Evolutionary conservation across 1,140 invertebrate genomes (phyloP), one percentile per base, ranked within the genome.

Genomic region (Pogonus chalceus): DNA sequence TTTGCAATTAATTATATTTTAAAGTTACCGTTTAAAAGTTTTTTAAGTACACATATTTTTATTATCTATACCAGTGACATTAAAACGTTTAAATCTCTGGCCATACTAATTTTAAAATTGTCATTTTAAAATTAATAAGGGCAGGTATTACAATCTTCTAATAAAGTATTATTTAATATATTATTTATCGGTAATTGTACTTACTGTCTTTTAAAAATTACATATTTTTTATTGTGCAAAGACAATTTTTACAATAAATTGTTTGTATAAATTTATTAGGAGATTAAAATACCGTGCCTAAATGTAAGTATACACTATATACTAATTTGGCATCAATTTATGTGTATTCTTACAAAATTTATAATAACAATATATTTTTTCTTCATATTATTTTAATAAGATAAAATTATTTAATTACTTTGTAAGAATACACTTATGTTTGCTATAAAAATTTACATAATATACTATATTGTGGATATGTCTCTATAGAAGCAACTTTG

Each of bases 321-420:
- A 12, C 37, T 43, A 43, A 18, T 43, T 43, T 43, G 37, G 37
- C 37, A 43, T 43, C 37, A 18, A 10, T 16, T 4, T 12, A 12
- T 43, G 18, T 43, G 37, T 43, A 43, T 43, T 43, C 37, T 43
- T 43, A 43, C 37, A 43, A 43, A 43, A 43, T 43, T n/a, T n/a
- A 16, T 43, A 10, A 14, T 43, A 43, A 43, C 37, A 43, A 43
- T 43, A 43, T 43, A 43, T 43, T 43, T 43, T 18, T 43, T 43
- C 26, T 14, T 43, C 18, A 4, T 43, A 10, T 43, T 9, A 4
- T 12, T 43, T 43, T 43, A 43, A 12, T 10, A 43, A 43, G n/a
- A n/a, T n/a, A n/a, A n/a, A n/a, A n/a, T n/a, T n/a, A n/a, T n/a
- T 43, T 43, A 43, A 3, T 18, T 12, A 43, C 18, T 43, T 43